These are phyloP conservation scores for Nematolebias whitei DNA, from an alignment of 2,113 vertebrate species.

Conservation along the genomic window DNA sequence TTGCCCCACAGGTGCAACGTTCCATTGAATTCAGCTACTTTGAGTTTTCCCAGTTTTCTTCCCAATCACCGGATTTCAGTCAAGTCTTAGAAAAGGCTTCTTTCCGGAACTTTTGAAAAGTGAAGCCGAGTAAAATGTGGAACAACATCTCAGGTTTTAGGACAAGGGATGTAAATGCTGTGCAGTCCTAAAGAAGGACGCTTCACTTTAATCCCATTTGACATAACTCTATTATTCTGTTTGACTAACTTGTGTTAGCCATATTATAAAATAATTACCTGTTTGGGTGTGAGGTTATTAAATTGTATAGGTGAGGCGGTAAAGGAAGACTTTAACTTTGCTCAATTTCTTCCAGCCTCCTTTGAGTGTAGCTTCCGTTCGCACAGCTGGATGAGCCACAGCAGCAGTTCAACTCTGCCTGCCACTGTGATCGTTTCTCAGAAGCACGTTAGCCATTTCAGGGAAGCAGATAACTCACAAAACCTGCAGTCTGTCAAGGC, in stretches of 20 bases:
- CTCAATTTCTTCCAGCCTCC: conserved; percentile 4
- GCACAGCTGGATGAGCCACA: conserved; percentile 32
- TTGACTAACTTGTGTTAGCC: conserved; percentile 52
- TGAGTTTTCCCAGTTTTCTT: background rate
- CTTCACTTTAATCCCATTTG: conserved; percentile 22
- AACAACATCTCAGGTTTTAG: background rate
- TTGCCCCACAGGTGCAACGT: background rate
- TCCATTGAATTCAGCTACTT: background rate
- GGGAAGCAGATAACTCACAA: conserved; percentile 58
- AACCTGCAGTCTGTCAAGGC: conserved; percentile 71
- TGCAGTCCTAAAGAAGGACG: background rate
- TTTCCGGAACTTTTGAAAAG: background rate
- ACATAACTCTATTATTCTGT: conserved; percentile 42
- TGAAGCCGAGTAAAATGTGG: background rate
- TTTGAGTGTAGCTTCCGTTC: conserved; percentile 29
- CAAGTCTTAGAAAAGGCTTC: background rate
- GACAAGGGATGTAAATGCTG: conserved; percentile 49
- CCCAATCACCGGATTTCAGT: background rate
- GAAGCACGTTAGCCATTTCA: conserved; percentile 55
- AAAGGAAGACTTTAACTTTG: conserved; percentile 23
- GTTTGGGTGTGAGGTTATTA: conserved; percentile 30
- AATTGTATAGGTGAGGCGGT: conserved; percentile 22
- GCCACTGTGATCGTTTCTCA: conserved; percentile 40
- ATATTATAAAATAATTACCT: conserved; percentile 34
- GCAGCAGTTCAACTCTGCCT: conserved; percentile 29